Evolutionary conservation across 2,113 vertebrate species (phyloP).

Genomic region (Gasterosteus aculeatus): DNA sequence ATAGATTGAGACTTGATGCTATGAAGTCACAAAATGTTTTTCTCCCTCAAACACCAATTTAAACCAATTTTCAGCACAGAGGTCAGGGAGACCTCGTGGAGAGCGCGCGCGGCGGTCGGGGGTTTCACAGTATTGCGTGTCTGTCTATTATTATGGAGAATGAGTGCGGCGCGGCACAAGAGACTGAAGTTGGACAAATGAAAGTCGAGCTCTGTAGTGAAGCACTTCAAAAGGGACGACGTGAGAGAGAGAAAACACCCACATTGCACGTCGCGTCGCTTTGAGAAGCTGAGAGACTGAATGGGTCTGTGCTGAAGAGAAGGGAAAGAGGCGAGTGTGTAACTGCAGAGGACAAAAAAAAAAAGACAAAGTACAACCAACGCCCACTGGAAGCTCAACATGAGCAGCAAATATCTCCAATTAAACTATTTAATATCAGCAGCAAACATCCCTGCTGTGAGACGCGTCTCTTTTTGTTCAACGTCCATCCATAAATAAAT

Average conservation of each 20-base stretch:
- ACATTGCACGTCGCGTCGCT: not conserved
- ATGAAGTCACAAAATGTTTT: too few species aligned
- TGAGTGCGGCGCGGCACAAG: constrained; percentile 14
- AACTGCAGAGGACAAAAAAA: constrained; percentile 22
- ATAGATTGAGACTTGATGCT: too few species aligned
- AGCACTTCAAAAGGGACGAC: not conserved
- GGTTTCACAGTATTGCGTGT: constrained; percentile 27
- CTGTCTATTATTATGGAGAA: constrained; percentile 21
- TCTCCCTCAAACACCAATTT: too few species aligned
- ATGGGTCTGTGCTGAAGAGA: constrained; percentile 10
- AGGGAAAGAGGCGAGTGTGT: not conserved
- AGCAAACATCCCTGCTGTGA: not conserved
- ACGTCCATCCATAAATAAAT: not conserved
- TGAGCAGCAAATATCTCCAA: constrained; percentile 44
- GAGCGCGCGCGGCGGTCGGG: not conserved
- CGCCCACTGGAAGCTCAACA: constrained; percentile 42
- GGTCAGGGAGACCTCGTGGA: constrained; percentile 20
- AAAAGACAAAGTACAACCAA: constrained; percentile 48
- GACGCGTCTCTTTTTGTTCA: not conserved
- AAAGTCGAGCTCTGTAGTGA: constrained; percentile 19
- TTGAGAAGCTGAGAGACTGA: constrained; percentile 8
- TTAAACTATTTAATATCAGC: constrained; percentile 28
- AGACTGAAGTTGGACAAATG: constrained; percentile 19
- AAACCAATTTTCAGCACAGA: not conserved
- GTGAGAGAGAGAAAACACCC: not conserved